A percentile compares a stretch with the other conserved stretches of the same genome.
Evolutionary conservation across 2,113 vertebrate genomes (phyloP).

Genomic region (Columba livia): DNA sequence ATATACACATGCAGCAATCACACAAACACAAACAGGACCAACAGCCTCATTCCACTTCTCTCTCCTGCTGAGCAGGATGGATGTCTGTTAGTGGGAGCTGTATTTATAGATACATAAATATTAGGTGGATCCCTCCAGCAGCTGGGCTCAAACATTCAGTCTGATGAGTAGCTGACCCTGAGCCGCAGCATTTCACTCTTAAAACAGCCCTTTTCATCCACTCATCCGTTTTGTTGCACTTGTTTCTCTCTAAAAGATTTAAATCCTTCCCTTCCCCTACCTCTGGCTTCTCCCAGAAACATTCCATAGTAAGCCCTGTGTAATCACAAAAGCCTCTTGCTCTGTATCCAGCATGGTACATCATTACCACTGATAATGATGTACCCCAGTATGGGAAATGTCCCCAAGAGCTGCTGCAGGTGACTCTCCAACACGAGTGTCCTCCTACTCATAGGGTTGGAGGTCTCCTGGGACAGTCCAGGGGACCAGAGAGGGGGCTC

Average conservation of each 20-base stretch:
- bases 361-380: not conserved
- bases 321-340: not conserved
- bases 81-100: not conserved
- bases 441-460: rapidly evolving
- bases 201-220: rapidly evolving
- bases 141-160: not conserved
- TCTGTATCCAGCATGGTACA: rapidly evolving
- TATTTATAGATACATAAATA: too few relatives aligned
- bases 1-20: too few relatives aligned
- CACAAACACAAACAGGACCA: too few relatives aligned
- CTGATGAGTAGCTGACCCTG: not conserved
- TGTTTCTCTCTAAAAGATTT: not conserved
- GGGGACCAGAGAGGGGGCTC: rapidly evolving
- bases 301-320: not conserved
- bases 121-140: not conserved
- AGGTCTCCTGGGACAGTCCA: not conserved
- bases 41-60: not conserved
- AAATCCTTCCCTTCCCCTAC: rapidly evolving
- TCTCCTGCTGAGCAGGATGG: too few relatives aligned
- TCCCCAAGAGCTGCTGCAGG: too few relatives aligned
- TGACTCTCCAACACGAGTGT: not conserved
- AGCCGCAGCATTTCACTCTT: not conserved
- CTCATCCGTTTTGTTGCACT: not conserved
- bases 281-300: not conserved
- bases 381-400: too few relatives aligned